Percentiles rank a stretch among this genome's conserved stretches.
phyloP scores from a whole-genome alignment of 1,140 invertebrate genomes.

The Myzus persicae region DNA sequence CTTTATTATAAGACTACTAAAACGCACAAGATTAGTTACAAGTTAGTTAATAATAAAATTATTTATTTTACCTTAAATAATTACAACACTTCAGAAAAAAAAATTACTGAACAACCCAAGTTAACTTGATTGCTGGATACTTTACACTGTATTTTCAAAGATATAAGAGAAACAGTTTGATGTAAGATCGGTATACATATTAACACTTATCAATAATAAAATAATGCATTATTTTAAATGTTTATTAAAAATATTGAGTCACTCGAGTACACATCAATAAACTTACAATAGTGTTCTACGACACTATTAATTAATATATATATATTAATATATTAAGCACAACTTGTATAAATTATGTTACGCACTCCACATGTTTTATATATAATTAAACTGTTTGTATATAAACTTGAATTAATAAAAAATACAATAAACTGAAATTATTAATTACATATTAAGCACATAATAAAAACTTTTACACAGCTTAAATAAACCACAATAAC shows the following conservation, averaged over 20 bases:
- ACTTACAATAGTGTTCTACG: slow-evolving; percentile 44
- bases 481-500: slow-evolving; percentile 29
- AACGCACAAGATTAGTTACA: slow-evolving; percentile 35
- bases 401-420: slow-evolving; percentile 22
- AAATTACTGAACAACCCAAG: background rate
- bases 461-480: slow-evolving; percentile 29
- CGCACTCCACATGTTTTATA: slow-evolving; percentile 39
- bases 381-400: background rate
- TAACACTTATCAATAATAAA: slow-evolving; percentile 35
- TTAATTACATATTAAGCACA: slow-evolving; percentile 24
- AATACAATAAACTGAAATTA: background rate
- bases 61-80: background rate
- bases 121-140: background rate
- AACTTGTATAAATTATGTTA: background rate
- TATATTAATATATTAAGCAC: too few species aligned
- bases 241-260: slow-evolving; percentile 36
- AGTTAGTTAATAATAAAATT: slow-evolving; percentile 38
- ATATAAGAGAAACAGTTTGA: background rate
- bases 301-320: too few species aligned
- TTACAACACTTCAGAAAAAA: background rate
- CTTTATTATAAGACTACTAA: slow-evolving; percentile 36
- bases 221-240: slow-evolving; percentile 21
- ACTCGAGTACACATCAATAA: slow-evolving; percentile 52
- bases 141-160: slow-evolving; percentile 20
- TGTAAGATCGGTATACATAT: background rate